Evolutionary conservation across 2,888 invertebrate species (phyloP).

Genomic region (Torymus aiolomorphi): DNA sequence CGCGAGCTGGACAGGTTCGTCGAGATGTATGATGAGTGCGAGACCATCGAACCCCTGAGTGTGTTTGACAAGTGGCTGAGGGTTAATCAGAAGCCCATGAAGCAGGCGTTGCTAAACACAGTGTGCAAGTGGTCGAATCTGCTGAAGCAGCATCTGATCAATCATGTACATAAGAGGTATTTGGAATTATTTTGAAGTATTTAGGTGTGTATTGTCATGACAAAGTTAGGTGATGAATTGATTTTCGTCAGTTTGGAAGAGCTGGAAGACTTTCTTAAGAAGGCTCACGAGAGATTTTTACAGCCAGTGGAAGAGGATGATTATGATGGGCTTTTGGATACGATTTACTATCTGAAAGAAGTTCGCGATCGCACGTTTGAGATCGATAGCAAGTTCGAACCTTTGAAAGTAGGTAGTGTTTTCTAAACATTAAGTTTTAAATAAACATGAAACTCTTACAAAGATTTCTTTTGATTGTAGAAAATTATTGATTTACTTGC

Average conservation of each 20-base stretch:
- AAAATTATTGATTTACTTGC: conserved; percentile 90
- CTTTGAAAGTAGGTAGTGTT: conserved; percentile 78
- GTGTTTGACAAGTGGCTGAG: conserved; percentile 88
- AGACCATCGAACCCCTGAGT: conserved; percentile 81
- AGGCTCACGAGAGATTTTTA: conserved; percentile 84
- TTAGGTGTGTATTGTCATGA: neutral
- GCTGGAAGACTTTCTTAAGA: conserved; percentile 86
- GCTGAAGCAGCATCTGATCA: conserved; percentile 90
- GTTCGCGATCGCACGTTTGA: conserved; percentile 86
- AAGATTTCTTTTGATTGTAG: conserved; percentile 51
- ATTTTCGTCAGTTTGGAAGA: conserved; percentile 81
- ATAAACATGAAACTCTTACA: neutral
- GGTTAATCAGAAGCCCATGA: conserved; percentile 86
- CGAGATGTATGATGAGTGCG: conserved; percentile 85
- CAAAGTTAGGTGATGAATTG: no score
- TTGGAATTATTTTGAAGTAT: conserved; percentile 35
- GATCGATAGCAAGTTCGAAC: conserved; percentile 94
- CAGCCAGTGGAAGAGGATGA: conserved; percentile 89
- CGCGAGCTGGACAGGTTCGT: conserved; percentile 86
- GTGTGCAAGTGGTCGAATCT: conserved; percentile 93
- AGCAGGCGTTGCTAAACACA: conserved; percentile 88
- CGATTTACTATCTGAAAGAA: conserved; percentile 88
- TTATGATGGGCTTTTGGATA: conserved; percentile 87
- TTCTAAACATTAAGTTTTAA: conserved; percentile 7
- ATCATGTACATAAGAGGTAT: conserved; percentile 85